phyloP scores from a whole-genome alignment of 37 sponge, comb jelly and placozoan genomes.

The Ephydatia muelleri region DNA sequence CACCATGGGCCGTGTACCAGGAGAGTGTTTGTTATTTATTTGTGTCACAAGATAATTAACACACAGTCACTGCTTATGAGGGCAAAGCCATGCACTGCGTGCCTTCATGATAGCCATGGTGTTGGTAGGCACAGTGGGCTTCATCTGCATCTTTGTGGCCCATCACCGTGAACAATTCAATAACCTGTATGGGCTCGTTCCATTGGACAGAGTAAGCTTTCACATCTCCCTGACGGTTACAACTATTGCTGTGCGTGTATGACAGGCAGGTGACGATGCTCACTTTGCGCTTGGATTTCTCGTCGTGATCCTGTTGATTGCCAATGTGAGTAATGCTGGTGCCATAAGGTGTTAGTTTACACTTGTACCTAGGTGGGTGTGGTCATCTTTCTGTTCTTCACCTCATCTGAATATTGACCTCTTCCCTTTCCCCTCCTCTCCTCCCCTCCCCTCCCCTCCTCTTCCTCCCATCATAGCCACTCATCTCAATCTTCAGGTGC shows the following conservation, averaged over 20 bases:
- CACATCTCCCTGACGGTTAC: neutral
- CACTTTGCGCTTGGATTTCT: conserved; percentile 14
- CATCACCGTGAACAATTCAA: neutral
- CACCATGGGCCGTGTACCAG: no score
- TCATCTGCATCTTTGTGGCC: neutral
- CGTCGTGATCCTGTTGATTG: conserved; percentile 8
- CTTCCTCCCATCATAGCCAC: conserved; percentile 47
- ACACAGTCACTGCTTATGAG: no score
- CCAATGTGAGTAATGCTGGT: conserved; percentile 31
- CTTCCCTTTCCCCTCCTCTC: neutral
- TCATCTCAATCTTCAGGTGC: conserved; percentile 66
- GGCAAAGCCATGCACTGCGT: neutral
- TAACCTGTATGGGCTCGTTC: neutral
- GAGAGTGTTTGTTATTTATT: no score
- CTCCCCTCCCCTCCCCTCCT: no score
- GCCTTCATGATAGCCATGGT: neutral
- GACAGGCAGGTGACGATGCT: neutral
- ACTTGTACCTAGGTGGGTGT: no score
- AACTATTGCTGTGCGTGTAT: neutral
- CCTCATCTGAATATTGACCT: no score
- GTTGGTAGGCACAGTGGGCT: neutral
- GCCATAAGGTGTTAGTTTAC: no score
- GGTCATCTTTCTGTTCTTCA: no score
- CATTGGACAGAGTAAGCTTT: neutral
- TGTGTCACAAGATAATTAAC: no score